Evolutionary conservation across 92 coral and sea anemone species (phyloP).

Genomic region (Bergia sp.): DNA sequence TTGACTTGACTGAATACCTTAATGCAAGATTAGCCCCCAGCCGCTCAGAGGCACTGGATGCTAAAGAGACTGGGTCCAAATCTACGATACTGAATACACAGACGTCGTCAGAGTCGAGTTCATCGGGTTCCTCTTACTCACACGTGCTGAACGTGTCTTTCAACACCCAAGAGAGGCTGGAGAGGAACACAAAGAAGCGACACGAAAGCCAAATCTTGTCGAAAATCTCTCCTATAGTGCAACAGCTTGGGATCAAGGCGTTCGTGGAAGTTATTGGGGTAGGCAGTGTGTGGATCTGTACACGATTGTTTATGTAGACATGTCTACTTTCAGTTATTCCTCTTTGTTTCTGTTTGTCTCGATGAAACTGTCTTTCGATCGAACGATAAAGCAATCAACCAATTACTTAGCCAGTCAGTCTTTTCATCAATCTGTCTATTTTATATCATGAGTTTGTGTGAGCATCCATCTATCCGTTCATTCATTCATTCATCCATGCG

Average conservation of each 20-base stretch:
- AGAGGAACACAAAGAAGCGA: slow-evolving; percentile 79
- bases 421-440: background rate
- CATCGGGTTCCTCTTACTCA: slow-evolving; percentile 24
- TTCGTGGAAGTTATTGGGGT: slow-evolving; percentile 92
- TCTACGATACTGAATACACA: slow-evolving; percentile 46
- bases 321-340: background rate
- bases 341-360: background rate
- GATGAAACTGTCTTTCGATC: background rate
- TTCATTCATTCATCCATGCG: too few relatives aligned
- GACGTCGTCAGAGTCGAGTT: slow-evolving; percentile 50
- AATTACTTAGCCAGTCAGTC: background rate
- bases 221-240: slow-evolving; percentile 80
- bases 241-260: slow-evolving; percentile 73
- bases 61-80: slow-evolving; percentile 57
- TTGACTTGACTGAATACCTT: slow-evolving; percentile 84
- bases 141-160: slow-evolving; percentile 85
- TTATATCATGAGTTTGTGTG: too few relatives aligned
- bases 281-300: slow-evolving; percentile 15
- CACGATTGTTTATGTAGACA: background rate
- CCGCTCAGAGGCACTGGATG: slow-evolving; percentile 70
- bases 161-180: slow-evolving; percentile 78
- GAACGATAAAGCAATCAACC: background rate
- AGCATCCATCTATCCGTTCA: too few relatives aligned
- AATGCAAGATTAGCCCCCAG: slow-evolving; percentile 61
- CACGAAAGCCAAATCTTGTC: slow-evolving; percentile 90